Evolutionary conservation across 2,888 invertebrate species (phyloP), one percentile per base, ranked within the genome.

Genomic region (Cabera pusaria): DNA sequence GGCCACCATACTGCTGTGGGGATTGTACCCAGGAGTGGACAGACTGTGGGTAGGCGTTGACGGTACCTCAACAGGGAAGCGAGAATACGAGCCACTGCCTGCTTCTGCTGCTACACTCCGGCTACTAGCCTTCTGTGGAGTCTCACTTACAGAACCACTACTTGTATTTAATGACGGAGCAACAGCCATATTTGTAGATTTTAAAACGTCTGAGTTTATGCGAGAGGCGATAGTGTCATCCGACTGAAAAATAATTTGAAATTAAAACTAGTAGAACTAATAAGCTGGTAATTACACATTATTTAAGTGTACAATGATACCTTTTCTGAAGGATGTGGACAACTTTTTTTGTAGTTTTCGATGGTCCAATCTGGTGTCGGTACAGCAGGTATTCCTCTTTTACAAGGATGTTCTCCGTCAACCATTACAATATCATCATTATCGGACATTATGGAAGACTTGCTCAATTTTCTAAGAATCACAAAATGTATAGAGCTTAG

Each of bases 1-100:
- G 23, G 90, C 86, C 16, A 81, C 70, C 77, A 92, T 90, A 32
- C 85, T 77, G 54, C 79, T 90, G 48, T 91, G 91, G 22, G 92
- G 91, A 58, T 92, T 92, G 18, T 62, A 49, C 46, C 81, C 72
- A 22, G 86, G 84, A 24, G 86, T 85, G 3, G 39, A 28, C 4
- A 24, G 5, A 22, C 5, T 21, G 8, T 86, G 75, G 8, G 84
- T 81, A 2, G 89, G 88, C 17, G 88, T 88, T 3, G 85, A 61
- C 5, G 77, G 64, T 3, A 88, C 75, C 28, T 89, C 88, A 6
- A 84, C 86, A 48, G 38, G 38, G 5, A 59, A 50, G 34, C 42
- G 28, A 6, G 41, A 38, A 11, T 35, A 11, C 1, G 6, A 27
- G 25, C 34, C 19, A 5, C 22, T 36, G 7, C 44, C 28, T 5